phyloP scores from a whole-genome alignment of 2,888 invertebrate species.

The Taenaris catops region DNA sequence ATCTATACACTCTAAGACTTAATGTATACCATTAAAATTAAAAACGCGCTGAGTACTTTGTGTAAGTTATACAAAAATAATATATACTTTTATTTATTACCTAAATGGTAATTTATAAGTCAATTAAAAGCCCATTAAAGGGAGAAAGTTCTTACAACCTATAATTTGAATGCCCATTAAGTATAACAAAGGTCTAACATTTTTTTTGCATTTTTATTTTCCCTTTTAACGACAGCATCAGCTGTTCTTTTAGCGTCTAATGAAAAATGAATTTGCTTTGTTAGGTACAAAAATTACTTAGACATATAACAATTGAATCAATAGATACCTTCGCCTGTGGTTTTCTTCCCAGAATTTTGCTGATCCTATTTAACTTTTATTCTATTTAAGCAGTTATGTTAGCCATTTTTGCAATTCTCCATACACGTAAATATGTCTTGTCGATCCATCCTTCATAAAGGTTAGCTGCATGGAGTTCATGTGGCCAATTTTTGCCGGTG shows the following conservation, averaged over 20 bases:
- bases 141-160: slow-evolving; percentile 1
- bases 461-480: slow-evolving; percentile 91
- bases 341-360: too few species aligned
- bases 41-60: too few species aligned
- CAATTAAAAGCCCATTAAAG: slow-evolving; percentile 12
- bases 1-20: too few species aligned
- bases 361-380: too few species aligned
- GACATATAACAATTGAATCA: too few species aligned
- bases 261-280: not conserved
- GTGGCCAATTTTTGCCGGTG: slow-evolving; percentile 89
- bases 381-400: too few species aligned
- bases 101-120: slow-evolving; percentile 9
- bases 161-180: slow-evolving; percentile 10
- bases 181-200: slow-evolving; percentile 3
- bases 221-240: not conserved
- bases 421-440: slow-evolving; percentile 93
- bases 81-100: not conserved
- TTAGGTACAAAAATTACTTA: slow-evolving; percentile 1
- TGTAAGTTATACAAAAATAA: too few species aligned
- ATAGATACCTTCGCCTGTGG: too few species aligned
- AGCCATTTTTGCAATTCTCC: too few species aligned
- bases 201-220: slow-evolving; percentile 5
- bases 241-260: not conserved
- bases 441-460: slow-evolving; percentile 91
- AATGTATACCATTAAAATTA: too few species aligned